Conservation (phyloP, 2,797 vertebrate genomes). For the Gadopsis bispinosus region DNA sequence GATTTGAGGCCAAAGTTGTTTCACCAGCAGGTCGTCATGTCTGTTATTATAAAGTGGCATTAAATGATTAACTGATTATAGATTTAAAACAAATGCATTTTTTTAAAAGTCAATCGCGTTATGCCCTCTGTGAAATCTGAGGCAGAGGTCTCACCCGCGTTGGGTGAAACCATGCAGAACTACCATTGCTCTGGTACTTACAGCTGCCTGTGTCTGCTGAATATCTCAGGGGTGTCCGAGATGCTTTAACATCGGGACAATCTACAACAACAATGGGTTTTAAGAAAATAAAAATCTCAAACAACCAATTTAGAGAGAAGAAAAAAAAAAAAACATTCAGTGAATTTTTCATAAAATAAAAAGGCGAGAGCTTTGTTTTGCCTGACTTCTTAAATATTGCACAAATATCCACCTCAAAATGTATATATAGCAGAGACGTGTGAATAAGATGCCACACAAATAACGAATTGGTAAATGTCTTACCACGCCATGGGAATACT, state of each 20-base stretch:
- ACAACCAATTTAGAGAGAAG: too few species aligned
- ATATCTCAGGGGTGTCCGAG: background rate
- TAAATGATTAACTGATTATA: constrained; percentile 7
- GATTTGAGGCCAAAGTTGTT: background rate
- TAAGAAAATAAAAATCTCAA: background rate
- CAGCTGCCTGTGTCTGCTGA: background rate
- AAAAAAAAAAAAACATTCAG: background rate
- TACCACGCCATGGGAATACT: constrained; percentile 2
- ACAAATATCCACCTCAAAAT: background rate
- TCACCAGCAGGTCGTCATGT: constrained; percentile 11
- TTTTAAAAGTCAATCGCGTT: constrained; percentile 16
- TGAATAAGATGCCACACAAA: constrained; percentile 7
- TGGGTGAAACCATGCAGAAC: constrained; percentile 28
- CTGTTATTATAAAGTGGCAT: constrained; percentile 13
- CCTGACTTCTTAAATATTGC: background rate
- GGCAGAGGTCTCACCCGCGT: constrained; percentile 21
- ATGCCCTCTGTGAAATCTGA: constrained; percentile 33
- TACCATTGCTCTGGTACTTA: background rate
- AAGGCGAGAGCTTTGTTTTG: background rate
- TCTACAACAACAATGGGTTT: background rate
- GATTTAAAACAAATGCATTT: constrained; percentile 28
- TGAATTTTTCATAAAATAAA: background rate
- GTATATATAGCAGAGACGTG: background rate
- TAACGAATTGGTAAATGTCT: constrained; percentile 3
- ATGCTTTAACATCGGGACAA: background rate